phyloP scores from a whole-genome alignment of 2,113 vertebrate species.

The Ochotona curzoniae region DNA sequence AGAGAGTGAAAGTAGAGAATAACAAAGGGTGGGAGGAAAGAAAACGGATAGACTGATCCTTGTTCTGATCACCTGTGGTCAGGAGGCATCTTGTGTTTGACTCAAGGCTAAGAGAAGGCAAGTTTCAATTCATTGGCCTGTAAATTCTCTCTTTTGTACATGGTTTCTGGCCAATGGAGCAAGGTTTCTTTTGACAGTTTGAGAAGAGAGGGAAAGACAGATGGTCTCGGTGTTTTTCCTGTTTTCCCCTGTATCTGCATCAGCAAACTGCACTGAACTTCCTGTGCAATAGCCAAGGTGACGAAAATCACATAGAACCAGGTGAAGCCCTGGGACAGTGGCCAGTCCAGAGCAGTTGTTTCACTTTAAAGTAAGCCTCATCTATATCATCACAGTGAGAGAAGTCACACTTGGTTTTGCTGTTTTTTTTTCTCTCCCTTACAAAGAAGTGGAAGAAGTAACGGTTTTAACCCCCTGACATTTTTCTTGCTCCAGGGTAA shows the following conservation, averaged over 20 bases:
- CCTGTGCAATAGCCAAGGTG: constrained; percentile 75
- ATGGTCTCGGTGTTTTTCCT: not conserved
- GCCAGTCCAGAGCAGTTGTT: constrained; percentile 75
- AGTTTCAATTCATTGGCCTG: fast-evolving
- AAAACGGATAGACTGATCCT: not conserved
- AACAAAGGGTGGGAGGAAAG: not conserved
- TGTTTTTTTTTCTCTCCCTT: constrained; percentile 56
- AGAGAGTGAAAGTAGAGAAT: not conserved
- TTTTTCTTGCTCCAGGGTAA: constrained; percentile 63
- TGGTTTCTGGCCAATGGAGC: not conserved
- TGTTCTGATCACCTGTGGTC: not conserved
- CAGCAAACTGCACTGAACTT: constrained; percentile 53
- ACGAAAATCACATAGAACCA: constrained; percentile 65
- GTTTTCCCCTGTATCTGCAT: constrained; percentile 8
- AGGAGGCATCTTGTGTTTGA: fast-evolving
- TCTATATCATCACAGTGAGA: constrained; percentile 37
- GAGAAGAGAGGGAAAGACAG: constrained; percentile 47
- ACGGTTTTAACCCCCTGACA: constrained; percentile 46
- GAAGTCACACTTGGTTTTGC: constrained; percentile 62
- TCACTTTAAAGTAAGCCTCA: constrained; percentile 69
- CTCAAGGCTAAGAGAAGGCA: fast-evolving
- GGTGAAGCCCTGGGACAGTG: constrained; percentile 51
- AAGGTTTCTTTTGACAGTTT: constrained; percentile 55
- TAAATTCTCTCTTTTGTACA: not conserved
- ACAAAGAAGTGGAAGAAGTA: constrained; percentile 60